phyloP scores from a whole-genome alignment of 2,888 invertebrate species.

The Notodonta dromedarius region DNA sequence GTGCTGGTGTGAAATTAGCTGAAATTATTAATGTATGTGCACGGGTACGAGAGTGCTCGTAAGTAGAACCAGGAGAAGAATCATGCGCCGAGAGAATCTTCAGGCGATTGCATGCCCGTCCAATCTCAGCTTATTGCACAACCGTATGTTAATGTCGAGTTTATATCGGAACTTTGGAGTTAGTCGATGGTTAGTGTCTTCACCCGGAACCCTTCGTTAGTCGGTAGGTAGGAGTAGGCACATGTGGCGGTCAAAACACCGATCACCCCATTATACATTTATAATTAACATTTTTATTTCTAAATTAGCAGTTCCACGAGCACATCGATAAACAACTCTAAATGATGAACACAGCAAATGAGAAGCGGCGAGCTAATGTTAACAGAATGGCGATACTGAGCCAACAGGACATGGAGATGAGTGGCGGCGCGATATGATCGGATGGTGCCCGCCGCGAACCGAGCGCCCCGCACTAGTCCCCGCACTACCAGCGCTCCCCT shows the following conservation, averaged over 20 bases:
- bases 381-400: slow-evolving; percentile 36
- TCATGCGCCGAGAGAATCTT: slow-evolving; percentile 57
- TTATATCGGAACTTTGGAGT: slow-evolving; percentile 36
- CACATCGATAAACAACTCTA: slow-evolving; percentile 60
- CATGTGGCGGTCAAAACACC: slow-evolving; percentile 50
- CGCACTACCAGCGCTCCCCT: slow-evolving; percentile 14
- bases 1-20: slow-evolving; percentile 80
- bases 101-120: slow-evolving; percentile 69
- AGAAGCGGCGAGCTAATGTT: slow-evolving; percentile 49
- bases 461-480: slow-evolving; percentile 27
- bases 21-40: slow-evolving; percentile 68
- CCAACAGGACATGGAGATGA: slow-evolving; percentile 49
- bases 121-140: slow-evolving; percentile 81
- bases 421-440: slow-evolving; percentile 44
- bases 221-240: slow-evolving; percentile 9
- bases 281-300: slow-evolving; percentile 11
- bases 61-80: slow-evolving; percentile 41
- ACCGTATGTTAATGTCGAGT: slow-evolving; percentile 40
- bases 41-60: slow-evolving; percentile 38
- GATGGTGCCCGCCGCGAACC: slow-evolving; percentile 24
- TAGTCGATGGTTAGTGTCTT: slow-evolving; percentile 47
- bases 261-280: slow-evolving; percentile 37
- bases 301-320: slow-evolving; percentile 40
- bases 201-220: slow-evolving; percentile 29
- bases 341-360: slow-evolving; percentile 55